phyloP scores from a whole-genome alignment of 1,140 invertebrate genomes.

The Triops cancriformis region DNA sequence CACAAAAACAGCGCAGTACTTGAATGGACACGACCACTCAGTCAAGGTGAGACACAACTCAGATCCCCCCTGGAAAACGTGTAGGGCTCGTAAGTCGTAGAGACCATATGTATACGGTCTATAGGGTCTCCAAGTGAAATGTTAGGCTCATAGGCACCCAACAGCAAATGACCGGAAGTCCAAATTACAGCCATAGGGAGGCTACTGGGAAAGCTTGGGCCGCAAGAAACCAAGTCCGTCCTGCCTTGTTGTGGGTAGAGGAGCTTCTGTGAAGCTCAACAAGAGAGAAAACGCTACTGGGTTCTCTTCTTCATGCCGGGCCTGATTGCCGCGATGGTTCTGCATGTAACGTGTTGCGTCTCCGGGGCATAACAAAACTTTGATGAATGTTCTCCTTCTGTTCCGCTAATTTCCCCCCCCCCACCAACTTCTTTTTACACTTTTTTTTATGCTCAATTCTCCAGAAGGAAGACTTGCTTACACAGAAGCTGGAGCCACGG shows the following conservation, averaged over 20 bases:
- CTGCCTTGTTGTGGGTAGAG: neutral
- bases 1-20: neutral
- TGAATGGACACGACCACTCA: neutral
- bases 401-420: neutral
- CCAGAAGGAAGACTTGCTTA: neutral
- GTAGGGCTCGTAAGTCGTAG: neutral
- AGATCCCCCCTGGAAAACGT: too few species aligned
- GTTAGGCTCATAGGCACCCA: constrained; percentile 7
- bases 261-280: neutral
- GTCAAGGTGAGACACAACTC: neutral
- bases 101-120: neutral
- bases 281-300: neutral
- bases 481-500: too few species aligned
- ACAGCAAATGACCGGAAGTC: constrained; percentile 22
- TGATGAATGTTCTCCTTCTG: neutral
- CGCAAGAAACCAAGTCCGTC: neutral
- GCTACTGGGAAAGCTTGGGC: neutral
- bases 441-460: neutral
- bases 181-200: constrained; percentile 22
- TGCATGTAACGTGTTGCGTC: constrained; percentile 3
- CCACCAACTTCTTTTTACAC: neutral
- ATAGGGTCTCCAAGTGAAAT: neutral
- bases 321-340: neutral
- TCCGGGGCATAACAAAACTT: constrained; percentile 10
- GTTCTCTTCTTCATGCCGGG: neutral